Evolutionary conservation across 1,140 invertebrate genomes (phyloP).

Genomic region (Eumaeus atala): DNA sequence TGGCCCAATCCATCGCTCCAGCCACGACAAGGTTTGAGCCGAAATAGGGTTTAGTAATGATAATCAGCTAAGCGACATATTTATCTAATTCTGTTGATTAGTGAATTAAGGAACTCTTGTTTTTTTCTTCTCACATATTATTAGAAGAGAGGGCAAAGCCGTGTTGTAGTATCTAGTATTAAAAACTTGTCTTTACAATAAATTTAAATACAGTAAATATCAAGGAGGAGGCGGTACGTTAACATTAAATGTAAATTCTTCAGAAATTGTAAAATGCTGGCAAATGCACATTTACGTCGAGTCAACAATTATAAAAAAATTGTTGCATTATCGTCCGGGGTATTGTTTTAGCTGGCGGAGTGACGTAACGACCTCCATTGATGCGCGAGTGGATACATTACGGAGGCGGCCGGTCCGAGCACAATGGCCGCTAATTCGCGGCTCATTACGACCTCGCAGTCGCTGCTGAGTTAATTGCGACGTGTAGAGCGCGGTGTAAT

Average conservation of each 20-base stretch:
- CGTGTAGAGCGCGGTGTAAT: too few species aligned
- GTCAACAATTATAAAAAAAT: neutral
- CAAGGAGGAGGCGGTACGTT: neutral
- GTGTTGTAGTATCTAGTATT: too few species aligned
- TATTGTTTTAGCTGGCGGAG: conserved; percentile 7
- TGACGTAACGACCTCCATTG: conserved; percentile 8
- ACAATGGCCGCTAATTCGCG: conserved; percentile 49
- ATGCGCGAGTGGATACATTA: conserved; percentile 3
- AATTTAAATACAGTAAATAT: neutral
- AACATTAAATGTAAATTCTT: neutral
- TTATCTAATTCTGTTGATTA: too few species aligned
- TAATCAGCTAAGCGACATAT: too few species aligned
- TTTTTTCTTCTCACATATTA: too few species aligned
- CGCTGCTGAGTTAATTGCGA: too few species aligned
- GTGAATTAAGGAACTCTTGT: too few species aligned
- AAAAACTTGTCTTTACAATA: too few species aligned
- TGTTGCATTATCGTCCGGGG: conserved; percentile 2
- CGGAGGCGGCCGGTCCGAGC: neutral
- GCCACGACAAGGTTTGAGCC: too few species aligned
- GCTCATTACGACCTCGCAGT: conserved; percentile 40
- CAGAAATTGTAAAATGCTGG: neutral
- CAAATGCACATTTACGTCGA: neutral
- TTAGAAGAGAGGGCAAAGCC: too few species aligned
- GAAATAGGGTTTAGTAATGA: too few species aligned
- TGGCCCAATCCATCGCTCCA: too few species aligned